Percentiles rank a stretch among this genome's conserved stretches.
phyloP scores from a whole-genome alignment of 2,113 vertebrate species.

The Crotalus helleri region DNA sequence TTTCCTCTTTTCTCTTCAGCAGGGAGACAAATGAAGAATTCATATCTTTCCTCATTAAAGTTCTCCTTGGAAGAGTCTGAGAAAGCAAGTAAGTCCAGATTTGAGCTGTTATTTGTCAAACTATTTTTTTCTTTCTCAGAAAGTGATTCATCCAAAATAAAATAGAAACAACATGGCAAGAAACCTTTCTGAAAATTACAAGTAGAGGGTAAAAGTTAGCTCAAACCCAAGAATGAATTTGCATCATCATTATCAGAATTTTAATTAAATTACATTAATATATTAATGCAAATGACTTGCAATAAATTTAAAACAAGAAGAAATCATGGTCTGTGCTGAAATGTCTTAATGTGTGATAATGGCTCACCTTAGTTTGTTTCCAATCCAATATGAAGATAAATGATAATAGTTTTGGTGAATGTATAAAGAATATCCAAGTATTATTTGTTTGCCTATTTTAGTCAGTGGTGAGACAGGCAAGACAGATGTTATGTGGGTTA shows the following conservation, averaged over 20 bases:
- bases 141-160: neutral
- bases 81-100: neutral
- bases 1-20: neutral
- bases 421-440: neutral
- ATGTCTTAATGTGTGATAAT: neutral
- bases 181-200: neutral
- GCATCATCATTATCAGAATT: neutral
- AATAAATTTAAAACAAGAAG: neutral
- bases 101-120: constrained; percentile 20
- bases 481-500: neutral
- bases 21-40: neutral
- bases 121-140: constrained; percentile 5
- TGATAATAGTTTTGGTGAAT: neutral
- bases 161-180: neutral
- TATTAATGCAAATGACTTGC: neutral
- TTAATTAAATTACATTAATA: neutral
- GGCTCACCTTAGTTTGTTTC: neutral
- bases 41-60: neutral
- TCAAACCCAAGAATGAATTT: neutral
- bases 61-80: neutral
- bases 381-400: neutral
- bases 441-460: neutral
- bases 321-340: neutral
- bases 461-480: neutral
- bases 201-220: neutral